phyloP scores from a whole-genome alignment of 2,888 invertebrate genomes.

The Adelognathus sp. region DNA sequence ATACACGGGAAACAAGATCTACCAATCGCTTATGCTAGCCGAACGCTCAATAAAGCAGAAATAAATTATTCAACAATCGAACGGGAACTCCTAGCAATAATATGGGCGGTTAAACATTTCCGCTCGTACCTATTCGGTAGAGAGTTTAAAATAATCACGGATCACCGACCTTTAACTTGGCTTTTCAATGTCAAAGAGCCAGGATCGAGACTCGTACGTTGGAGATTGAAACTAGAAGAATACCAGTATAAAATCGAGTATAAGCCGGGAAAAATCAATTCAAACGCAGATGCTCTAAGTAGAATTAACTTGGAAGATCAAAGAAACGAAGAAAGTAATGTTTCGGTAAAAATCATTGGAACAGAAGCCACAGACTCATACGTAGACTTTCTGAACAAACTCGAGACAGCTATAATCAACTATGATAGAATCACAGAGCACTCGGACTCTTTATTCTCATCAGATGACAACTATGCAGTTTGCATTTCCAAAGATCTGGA shows the following conservation, averaged over 20 bases:
- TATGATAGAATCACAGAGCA: not conserved
- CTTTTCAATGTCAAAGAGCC: slow-evolving; percentile 73
- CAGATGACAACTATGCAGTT: slow-evolving; percentile 17
- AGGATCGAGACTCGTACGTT: slow-evolving; percentile 66
- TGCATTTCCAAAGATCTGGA: slow-evolving; percentile 28
- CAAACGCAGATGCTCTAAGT: slow-evolving; percentile 69
- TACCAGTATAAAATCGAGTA: slow-evolving; percentile 73
- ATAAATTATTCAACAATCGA: slow-evolving; percentile 75
- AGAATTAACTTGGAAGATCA: not conserved
- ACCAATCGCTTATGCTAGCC: slow-evolving; percentile 75
- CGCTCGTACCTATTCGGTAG: slow-evolving; percentile 76
- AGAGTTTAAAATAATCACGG: slow-evolving; percentile 73
- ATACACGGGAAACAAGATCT: slow-evolving; percentile 63
- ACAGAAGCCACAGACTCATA: not conserved
- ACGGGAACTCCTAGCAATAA: slow-evolving; percentile 75
- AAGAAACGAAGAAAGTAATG: not conserved
- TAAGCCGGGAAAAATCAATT: slow-evolving; percentile 68
- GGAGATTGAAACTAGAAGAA: slow-evolving; percentile 71
- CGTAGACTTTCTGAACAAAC: not conserved
- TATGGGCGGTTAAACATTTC: slow-evolving; percentile 74
- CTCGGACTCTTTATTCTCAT: not conserved
- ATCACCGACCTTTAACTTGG: slow-evolving; percentile 75
- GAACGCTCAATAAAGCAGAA: slow-evolving; percentile 73
- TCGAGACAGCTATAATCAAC: not conserved
- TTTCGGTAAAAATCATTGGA: not conserved